These are phyloP conservation scores for Papilio polytes DNA, from an alignment of 1,140 invertebrate species.

Conservation along the genomic window DNA sequence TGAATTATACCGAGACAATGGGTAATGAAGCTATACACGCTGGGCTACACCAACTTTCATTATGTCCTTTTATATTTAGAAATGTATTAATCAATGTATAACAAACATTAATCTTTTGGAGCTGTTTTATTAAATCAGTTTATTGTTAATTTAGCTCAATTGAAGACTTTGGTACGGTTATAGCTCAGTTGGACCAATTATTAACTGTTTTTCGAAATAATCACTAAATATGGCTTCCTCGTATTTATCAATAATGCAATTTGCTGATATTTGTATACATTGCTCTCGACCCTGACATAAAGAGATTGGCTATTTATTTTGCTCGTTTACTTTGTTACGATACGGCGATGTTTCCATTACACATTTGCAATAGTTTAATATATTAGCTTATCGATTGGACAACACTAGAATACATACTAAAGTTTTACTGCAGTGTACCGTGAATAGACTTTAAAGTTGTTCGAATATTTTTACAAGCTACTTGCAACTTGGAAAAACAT, in stretches of 20 bases:
- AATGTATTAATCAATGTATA: background rate
- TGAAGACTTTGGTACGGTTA: background rate
- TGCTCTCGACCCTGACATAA: conserved; percentile 24
- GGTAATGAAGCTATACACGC: conserved; percentile 29
- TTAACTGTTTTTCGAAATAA: background rate
- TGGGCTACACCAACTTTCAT: conserved; percentile 7
- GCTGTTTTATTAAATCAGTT: background rate
- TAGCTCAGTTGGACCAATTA: background rate
- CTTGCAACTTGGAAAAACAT: background rate
- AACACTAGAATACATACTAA: conserved; percentile 6
- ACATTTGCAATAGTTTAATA: conserved; percentile 26
- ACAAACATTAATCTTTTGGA: background rate
- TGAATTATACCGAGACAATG: conserved; percentile 28
- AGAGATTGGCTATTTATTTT: conserved; percentile 11
- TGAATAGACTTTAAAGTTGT: background rate
- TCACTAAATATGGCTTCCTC: background rate
- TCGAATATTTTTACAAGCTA: background rate
- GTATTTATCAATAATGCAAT: background rate
- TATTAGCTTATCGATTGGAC: conserved; percentile 18
- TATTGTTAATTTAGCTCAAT: background rate
- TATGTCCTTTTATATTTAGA: conserved; percentile 18
- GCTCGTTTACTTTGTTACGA: conserved; percentile 34
- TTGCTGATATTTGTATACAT: background rate
- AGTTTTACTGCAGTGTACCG: background rate
- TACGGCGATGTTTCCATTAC: conserved; percentile 16